phyloP scores from a whole-genome alignment of 1,140 invertebrate species.

The Polyergus mexicanus region DNA sequence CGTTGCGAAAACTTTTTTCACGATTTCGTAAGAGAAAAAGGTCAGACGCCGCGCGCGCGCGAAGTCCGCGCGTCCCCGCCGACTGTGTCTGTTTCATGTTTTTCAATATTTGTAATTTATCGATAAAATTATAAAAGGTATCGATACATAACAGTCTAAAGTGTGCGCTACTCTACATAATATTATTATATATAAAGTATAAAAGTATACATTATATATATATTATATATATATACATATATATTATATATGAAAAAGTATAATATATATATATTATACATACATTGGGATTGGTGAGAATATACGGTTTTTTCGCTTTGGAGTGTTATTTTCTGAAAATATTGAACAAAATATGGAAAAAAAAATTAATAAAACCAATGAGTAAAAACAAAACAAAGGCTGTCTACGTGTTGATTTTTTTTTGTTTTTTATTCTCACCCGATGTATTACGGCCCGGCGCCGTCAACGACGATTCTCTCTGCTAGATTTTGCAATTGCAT shows the following conservation, averaged over 20 bases:
- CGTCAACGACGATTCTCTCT: slow-evolving; percentile 28
- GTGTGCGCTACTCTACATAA: slow-evolving; percentile 86
- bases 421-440: slow-evolving; percentile 60
- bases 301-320: slow-evolving; percentile 87
- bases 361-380: slow-evolving; percentile 87
- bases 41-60: slow-evolving; percentile 56
- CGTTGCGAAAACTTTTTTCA: slow-evolving; percentile 68
- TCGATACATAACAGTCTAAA: slow-evolving; percentile 86
- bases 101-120: slow-evolving; percentile 87
- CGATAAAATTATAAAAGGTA: slow-evolving; percentile 86
- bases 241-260: slow-evolving; percentile 84
- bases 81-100: slow-evolving; percentile 86
- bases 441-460: slow-evolving; percentile 3
- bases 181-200: slow-evolving; percentile 86
- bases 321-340: slow-evolving; percentile 88
- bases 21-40: slow-evolving; percentile 63
- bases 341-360: slow-evolving; percentile 87
- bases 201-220: slow-evolving; percentile 85
- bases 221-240: slow-evolving; percentile 85
- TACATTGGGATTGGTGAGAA: slow-evolving; percentile 86
- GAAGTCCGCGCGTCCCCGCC: slow-evolving; percentile 78
- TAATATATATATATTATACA: slow-evolving; percentile 86
- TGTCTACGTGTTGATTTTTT: slow-evolving; percentile 58
- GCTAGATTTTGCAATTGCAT: slow-evolving; percentile 46
- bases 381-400: slow-evolving; percentile 75